Base-by-base conservation (phyloP, 1,140 invertebrate genomes). In the Idris sp. region DNA sequence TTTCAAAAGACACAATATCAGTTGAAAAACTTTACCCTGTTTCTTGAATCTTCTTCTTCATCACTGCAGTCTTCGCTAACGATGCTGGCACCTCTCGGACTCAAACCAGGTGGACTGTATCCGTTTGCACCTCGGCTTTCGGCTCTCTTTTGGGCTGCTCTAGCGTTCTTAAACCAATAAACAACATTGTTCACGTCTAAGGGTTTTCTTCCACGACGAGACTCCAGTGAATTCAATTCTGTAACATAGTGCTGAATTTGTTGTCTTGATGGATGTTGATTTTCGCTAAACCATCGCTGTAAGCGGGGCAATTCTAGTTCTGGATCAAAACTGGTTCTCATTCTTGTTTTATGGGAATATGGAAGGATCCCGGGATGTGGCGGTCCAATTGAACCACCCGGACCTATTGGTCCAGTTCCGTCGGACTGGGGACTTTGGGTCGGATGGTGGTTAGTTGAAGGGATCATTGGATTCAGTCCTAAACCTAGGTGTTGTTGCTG, bases 111-210 rank as follows among this genome's bases (percentile, higher is more conserved):
- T 28, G 83, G 86, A 79, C 85, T 86, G 51, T 85, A 87, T 0
- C 85, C 86, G 68, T 85, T 89, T 38, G 88, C 79, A 11, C 89
- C 89, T 3, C 94, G 89, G 49, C 92, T 90, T 86, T 95, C 94
- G 0, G 94, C 93, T 30, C 97, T 89, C 81, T 98, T 97, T 83
- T 97, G 95, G 1, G 97, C 97, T 6, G 97, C 97, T 48, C 97
- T 89, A 0, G 97, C 97, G 83, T 99, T 99, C 86, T 99, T 99
- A 84, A 99, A 99, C 97, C 97, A 99, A 84, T 98, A 98, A 13
- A 98, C 97, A 7, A 99, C 96, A 83, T 99, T 99, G 81, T 98
- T 98, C 0, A 98, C 93, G 86, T 99, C 97, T 14, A 99, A 88
- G 0, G 96, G 96, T 81, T 98, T 98, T 30, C 96, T 89, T 5